Conservation (phyloP, 2,888 invertebrate species). For the Nycteola revayana region DNA sequence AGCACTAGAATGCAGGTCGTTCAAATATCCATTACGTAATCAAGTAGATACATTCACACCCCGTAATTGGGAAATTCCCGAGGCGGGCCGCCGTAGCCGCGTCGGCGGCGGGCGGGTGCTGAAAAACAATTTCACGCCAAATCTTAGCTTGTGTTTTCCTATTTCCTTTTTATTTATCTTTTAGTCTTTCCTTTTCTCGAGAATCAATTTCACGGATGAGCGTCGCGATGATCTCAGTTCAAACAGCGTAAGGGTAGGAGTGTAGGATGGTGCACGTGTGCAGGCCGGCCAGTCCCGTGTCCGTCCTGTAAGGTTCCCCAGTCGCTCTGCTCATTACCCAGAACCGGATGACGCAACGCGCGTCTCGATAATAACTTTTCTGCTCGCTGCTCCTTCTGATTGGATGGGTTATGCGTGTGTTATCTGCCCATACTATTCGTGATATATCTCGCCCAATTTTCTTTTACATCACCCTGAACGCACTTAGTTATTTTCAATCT, state of each 20-base stretch:
- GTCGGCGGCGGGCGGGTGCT: slow-evolving; percentile 65
- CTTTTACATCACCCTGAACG: slow-evolving; percentile 59
- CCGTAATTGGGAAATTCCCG: slow-evolving; percentile 80
- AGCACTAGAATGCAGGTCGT: slow-evolving; percentile 26
- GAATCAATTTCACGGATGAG: slow-evolving; percentile 83
- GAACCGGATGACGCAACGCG: slow-evolving; percentile 57
- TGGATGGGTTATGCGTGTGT: slow-evolving; percentile 77
- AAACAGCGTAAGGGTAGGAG: slow-evolving; percentile 65
- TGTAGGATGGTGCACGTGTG: slow-evolving; percentile 51
- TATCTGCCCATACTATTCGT: slow-evolving; percentile 64
- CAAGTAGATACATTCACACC: slow-evolving; percentile 74
- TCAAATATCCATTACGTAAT: slow-evolving; percentile 63
- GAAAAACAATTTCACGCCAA: slow-evolving; percentile 83
- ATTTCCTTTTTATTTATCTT: slow-evolving; percentile 83
- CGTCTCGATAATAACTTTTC: slow-evolving; percentile 74
- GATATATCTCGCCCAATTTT: slow-evolving; percentile 71
- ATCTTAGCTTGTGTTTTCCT: slow-evolving; percentile 82
- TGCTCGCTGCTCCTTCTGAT: slow-evolving; percentile 72
- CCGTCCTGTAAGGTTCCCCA: slow-evolving; percentile 29
- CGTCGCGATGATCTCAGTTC: slow-evolving; percentile 79
- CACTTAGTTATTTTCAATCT: slow-evolving; percentile 48
- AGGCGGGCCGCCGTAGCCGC: slow-evolving; percentile 56
- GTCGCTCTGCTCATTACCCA: slow-evolving; percentile 58
- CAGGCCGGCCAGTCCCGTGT: slow-evolving; percentile 34
- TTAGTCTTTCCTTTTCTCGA: slow-evolving; percentile 79